Evolutionary conservation across 2,888 invertebrate genomes (phyloP).

Genomic region (Orthonychiurus folsomi): DNA sequence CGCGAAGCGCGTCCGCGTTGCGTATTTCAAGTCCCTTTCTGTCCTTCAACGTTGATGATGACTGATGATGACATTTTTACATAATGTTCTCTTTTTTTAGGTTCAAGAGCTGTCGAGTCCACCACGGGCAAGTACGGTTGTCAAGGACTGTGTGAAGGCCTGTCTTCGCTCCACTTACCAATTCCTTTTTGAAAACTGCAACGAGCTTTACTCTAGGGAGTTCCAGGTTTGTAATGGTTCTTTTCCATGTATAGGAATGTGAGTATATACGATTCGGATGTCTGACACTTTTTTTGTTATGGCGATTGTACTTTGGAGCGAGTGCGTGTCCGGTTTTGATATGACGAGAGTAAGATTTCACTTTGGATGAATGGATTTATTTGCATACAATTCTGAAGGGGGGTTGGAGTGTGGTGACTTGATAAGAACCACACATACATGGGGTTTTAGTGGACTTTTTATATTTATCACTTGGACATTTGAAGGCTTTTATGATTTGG

Average conservation of each 20-base stretch:
- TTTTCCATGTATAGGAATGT: slow-evolving; percentile 10
- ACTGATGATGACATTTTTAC: slow-evolving; percentile 16
- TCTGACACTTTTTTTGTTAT: too few relatives aligned
- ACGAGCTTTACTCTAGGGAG: slow-evolving; percentile 89
- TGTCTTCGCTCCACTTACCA: slow-evolving; percentile 98
- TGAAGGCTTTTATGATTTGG: too few relatives aligned
- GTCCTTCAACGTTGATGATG: too few relatives aligned
- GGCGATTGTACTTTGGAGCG: too few relatives aligned
- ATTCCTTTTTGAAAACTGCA: slow-evolving; percentile 97
- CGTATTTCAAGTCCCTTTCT: too few relatives aligned
- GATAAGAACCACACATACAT: too few relatives aligned
- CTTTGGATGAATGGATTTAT: neutral
- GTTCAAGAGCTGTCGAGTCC: slow-evolving; percentile 97
- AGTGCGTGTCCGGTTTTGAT: neutral
- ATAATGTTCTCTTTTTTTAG: slow-evolving; percentile 45
- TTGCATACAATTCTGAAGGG: neutral
- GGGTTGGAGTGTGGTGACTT: too few relatives aligned
- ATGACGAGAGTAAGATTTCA: too few relatives aligned
- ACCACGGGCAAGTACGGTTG: slow-evolving; percentile 94
- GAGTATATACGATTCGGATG: too few relatives aligned
- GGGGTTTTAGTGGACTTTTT: too few relatives aligned
- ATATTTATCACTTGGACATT: too few relatives aligned
- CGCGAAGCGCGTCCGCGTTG: too few relatives aligned
- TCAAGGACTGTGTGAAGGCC: slow-evolving; percentile 98
- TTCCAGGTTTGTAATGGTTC: slow-evolving; percentile 57